A percentile compares a stretch with the other conserved stretches of the same genome.
These are phyloP conservation scores for Cataglyphis albicans DNA, from an alignment of 2,888 invertebrate species.

Conservation along the genomic window DNA sequence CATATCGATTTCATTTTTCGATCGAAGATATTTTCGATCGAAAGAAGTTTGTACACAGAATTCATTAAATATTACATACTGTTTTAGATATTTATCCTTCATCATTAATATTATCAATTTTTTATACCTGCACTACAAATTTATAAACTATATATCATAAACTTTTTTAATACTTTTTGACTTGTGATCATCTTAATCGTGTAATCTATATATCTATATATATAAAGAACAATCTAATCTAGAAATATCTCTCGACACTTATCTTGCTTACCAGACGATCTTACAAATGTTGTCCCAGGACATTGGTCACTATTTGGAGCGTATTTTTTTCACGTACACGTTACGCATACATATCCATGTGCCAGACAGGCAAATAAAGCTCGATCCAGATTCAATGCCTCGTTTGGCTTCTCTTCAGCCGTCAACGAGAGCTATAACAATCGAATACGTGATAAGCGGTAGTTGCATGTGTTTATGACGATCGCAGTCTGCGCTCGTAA, in stretches of 20 bases:
- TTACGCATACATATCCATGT: conserved; percentile 54
- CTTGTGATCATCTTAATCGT: not conserved
- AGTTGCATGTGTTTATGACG: conserved; percentile 78
- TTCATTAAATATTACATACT: conserved; percentile 2
- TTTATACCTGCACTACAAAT: not conserved
- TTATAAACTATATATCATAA: too few species aligned
- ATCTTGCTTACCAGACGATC: conserved; percentile 32
- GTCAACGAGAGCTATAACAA: conserved; percentile 75
- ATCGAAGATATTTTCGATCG: not conserved
- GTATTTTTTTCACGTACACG: conserved; percentile 55
- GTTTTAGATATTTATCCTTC: not conserved
- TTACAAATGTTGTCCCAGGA: conserved; percentile 34
- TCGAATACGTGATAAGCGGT: conserved; percentile 75
- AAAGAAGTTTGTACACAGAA: not conserved
- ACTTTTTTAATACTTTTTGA: not conserved
- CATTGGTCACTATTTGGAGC: conserved; percentile 31
- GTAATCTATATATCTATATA: conserved; percentile 11
- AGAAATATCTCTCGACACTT: conserved; percentile 21
- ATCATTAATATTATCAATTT: not conserved
- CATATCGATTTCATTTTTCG: not conserved
- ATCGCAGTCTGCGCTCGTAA: conserved; percentile 74
- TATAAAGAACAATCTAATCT: conserved; percentile 1
- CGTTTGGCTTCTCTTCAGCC: conserved; percentile 61
- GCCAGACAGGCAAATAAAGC: conserved; percentile 61
- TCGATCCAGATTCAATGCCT: conserved; percentile 54